Evolutionary conservation across 2,797 vertebrate genomes (phyloP).

Genomic region (Acanthurus lineatus): DNA sequence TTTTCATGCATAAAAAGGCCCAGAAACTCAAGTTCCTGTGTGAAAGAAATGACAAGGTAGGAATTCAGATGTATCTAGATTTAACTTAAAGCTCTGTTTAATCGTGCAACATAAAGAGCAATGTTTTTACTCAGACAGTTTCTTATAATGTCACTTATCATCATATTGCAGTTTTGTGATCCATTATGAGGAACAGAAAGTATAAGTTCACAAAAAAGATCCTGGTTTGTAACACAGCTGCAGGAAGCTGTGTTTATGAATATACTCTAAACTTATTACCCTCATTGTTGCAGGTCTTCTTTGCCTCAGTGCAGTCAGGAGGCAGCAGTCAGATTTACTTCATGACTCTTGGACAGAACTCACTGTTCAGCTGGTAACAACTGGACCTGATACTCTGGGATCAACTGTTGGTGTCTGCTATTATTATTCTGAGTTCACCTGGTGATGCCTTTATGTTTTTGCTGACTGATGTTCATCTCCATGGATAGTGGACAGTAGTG

Average conservation of each 20-base stretch:
- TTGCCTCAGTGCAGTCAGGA: slow-evolving; percentile 93
- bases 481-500: slow-evolving; percentile 1
- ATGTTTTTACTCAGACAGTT: background rate
- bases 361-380: slow-evolving; percentile 93
- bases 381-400: slow-evolving; percentile 40
- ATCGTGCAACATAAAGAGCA: background rate
- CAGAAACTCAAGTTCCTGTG: slow-evolving; percentile 97
- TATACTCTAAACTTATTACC: background rate
- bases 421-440: slow-evolving; percentile 8
- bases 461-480: slow-evolving; percentile 6
- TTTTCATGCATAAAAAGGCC: slow-evolving; percentile 96
- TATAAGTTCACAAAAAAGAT: background rate
- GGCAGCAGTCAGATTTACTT: slow-evolving; percentile 97
- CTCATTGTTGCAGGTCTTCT: slow-evolving; percentile 90
- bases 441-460: slow-evolving; percentile 26
- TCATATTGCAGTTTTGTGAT: background rate
- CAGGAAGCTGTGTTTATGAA: background rate
- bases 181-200: background rate
- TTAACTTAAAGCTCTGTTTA: background rate
- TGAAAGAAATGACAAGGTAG: slow-evolving; percentile 96
- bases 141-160: background rate
- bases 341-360: slow-evolving; percentile 95
- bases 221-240: background rate
- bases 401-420: slow-evolving; percentile 29
- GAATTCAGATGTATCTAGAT: background rate